Base-by-base conservation (phyloP, 2,888 invertebrate species). In the Nemotelus pantherinus region DNA sequence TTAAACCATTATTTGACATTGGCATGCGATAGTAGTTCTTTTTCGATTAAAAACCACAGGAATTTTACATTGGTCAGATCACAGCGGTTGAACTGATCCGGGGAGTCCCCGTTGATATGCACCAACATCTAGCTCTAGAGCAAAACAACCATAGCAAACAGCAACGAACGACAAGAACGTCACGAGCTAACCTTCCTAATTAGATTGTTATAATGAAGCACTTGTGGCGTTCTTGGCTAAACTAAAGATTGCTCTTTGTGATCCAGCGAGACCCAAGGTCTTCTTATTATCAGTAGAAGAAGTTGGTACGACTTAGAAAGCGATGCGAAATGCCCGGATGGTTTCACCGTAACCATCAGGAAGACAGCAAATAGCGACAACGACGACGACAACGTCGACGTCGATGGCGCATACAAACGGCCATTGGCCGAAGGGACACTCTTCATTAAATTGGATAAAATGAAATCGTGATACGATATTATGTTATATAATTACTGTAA, bases 151-250 rank as follows among this genome's bases (percentile, higher is more conserved):
- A 25, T 58, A 41, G 45, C 6, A 60, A 55, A 50, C 67, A 68
- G 47, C 67, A 39, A 41, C 76, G 63, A 76, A 58, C 39, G 68
- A 67, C 76, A 67, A 76, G 79, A 81, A 80, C 81, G 77, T 81
- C 80, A 81, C 80, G 81, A 81, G 80, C 78, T 80, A 70, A 78
- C 77, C 71, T 80, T 79, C 81, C 80, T 82, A 82, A 81, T 82
- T 81, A 82, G 82, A 82, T 82, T 81, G 82, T 82, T 82, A 82
- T 81, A 81, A 81, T 81, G 81, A 82, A 81, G 81, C 81, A 79
- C 82, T 80, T 81, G 80, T 82, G 82, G 81, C 81, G 80, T 81
- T 79, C 79, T 64, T 25, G 58, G 48, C 41, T n/a, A 47, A 70
- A 41, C 43, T 63, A 41, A 44, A 53, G 58, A 68, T 60, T 60